Conservation (phyloP, 2,797 vertebrate species). For the Hapalemur alaotrensis region DNA sequence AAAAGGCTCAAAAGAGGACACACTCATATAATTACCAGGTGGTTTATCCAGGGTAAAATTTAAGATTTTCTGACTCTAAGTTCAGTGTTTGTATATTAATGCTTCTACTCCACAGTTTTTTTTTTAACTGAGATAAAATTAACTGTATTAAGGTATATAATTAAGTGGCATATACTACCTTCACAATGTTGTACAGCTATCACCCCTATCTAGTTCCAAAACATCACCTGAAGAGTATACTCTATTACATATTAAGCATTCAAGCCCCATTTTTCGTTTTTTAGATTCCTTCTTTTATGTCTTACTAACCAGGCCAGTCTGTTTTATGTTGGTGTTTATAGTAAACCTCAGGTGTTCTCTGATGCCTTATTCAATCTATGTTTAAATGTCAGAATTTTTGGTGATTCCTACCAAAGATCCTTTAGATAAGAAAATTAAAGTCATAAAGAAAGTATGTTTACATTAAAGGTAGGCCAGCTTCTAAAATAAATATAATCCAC, state of each 20-base stretch:
- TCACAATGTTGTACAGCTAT: background rate
- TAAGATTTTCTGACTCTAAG: background rate
- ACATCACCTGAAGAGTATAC: background rate
- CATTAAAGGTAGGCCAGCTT: background rate
- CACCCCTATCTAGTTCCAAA: background rate
- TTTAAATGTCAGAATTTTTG: conserved; percentile 38
- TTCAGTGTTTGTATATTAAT: background rate
- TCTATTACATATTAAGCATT: background rate
- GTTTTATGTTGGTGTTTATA: background rate
- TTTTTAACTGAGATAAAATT: background rate
- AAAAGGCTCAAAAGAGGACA: background rate
- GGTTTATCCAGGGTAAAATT: background rate
- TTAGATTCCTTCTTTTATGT: background rate
- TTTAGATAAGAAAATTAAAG: conserved; percentile 27
- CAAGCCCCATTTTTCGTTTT: background rate
- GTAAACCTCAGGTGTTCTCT: background rate
- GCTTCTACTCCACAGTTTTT: background rate
- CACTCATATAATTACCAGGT: background rate
- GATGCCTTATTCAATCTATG: background rate
- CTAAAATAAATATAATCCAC: background rate
- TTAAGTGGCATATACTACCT: background rate
- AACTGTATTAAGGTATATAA: background rate
- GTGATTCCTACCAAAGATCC: background rate
- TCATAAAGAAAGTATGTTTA: conserved; percentile 27
- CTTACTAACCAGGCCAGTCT: background rate